A percentile compares a stretch with the other conserved stretches of the same genome.
Conservation (phyloP, 2,888 invertebrate species). For the Tetranychus truncatus region DNA sequence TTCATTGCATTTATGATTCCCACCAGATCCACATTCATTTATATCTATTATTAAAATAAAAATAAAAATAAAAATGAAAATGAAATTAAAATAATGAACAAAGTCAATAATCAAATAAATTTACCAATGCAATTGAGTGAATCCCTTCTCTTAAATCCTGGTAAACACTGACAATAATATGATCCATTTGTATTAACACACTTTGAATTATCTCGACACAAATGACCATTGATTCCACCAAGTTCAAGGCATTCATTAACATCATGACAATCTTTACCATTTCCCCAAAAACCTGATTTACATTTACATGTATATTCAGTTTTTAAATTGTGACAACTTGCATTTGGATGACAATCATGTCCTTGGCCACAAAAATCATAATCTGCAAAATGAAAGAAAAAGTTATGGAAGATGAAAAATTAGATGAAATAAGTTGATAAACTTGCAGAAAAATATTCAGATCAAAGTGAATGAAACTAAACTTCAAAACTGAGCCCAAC, state of each 20-base stretch:
- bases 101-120: neutral
- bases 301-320: constrained; percentile 79
- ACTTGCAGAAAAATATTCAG: too few relatives aligned
- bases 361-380: constrained; percentile 67
- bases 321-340: constrained; percentile 73
- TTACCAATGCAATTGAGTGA: constrained; percentile 26
- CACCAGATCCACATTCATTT: constrained; percentile 49
- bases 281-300: constrained; percentile 69
- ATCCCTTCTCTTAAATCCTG: constrained; percentile 50
- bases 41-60: constrained; percentile 28
- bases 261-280: constrained; percentile 47
- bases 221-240: constrained; percentile 59
- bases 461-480: too few relatives aligned
- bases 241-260: constrained; percentile 64
- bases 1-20: constrained; percentile 53
- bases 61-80: constrained; percentile 28
- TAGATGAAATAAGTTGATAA: too few relatives aligned
- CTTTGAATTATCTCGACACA: constrained; percentile 61
- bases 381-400: constrained; percentile 38
- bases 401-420: constrained; percentile 9
- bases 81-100: neutral
- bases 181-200: constrained; percentile 65
- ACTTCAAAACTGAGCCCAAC: too few relatives aligned
- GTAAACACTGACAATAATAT: constrained; percentile 63
- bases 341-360: constrained; percentile 71